phyloP scores from a whole-genome alignment of 2,113 vertebrate species.

The Plestiodon gilberti region DNA sequence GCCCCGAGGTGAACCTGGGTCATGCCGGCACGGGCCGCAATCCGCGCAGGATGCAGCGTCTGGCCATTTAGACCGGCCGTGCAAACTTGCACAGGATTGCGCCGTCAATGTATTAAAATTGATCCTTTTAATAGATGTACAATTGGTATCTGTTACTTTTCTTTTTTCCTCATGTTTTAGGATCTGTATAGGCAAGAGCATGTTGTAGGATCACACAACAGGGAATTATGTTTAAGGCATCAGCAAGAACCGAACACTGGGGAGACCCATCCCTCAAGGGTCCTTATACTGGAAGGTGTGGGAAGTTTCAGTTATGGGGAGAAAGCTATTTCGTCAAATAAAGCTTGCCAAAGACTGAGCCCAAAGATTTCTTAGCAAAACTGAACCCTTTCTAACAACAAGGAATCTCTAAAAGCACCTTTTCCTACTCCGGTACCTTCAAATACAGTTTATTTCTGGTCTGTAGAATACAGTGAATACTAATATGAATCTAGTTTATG shows the following conservation, averaged over 20 bases:
- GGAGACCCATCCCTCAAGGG: background rate
- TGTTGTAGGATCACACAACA: slow-evolving; percentile 50
- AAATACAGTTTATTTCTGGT: background rate
- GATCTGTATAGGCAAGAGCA: slow-evolving; percentile 54
- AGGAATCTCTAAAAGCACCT: background rate
- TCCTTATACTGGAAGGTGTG: background rate
- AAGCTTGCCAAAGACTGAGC: background rate
- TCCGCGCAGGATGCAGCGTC: too few relatives aligned
- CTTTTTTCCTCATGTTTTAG: slow-evolving; percentile 40
- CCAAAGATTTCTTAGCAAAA: background rate
- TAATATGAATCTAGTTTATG: background rate
- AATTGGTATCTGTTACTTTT: slow-evolving; percentile 74
- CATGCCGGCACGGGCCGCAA: too few relatives aligned
- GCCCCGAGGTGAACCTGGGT: too few relatives aligned
- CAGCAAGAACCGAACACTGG: background rate
- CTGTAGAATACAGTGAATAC: background rate
- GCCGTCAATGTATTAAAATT: slow-evolving; percentile 75
- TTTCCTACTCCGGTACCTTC: background rate
- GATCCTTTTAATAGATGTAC: slow-evolving; percentile 78
- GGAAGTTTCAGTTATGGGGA: background rate
- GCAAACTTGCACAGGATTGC: too few relatives aligned
- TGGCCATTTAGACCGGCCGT: too few relatives aligned
- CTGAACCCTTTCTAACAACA: background rate
- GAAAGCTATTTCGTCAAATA: background rate
- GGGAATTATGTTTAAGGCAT: background rate